Evolutionary conservation across 2,888 invertebrate species (phyloP).

Genomic region (Aphodius sticticus): DNA sequence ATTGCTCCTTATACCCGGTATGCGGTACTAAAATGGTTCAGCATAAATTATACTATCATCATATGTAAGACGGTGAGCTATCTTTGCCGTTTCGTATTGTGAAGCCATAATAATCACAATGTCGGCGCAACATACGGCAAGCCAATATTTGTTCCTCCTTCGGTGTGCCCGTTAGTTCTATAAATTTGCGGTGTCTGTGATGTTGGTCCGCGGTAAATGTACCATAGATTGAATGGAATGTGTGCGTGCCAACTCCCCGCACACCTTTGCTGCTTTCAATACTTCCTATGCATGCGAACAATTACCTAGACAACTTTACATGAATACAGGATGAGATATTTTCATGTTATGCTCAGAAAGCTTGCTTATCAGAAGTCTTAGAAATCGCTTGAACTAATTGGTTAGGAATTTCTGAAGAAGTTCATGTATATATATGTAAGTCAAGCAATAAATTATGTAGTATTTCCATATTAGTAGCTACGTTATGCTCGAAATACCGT

Average conservation of each 20-base stretch:
- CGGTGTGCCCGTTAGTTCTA: not conserved
- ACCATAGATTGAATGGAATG: not conserved
- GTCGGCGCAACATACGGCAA: not conserved
- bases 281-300: too few relatives aligned
- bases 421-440: too few relatives aligned
- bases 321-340: too few relatives aligned
- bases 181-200: conserved; percentile 4
- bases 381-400: too few relatives aligned
- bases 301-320: too few relatives aligned
- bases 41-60: not conserved
- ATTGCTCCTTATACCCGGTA: not conserved
- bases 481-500: too few relatives aligned
- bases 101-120: not conserved
- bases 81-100: not conserved
- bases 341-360: too few relatives aligned
- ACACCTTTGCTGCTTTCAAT: too few relatives aligned
- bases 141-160: conserved; percentile 4
- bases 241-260: not conserved
- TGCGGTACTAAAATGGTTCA: not conserved
- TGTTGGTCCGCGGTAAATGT: not conserved
- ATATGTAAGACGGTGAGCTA: not conserved
- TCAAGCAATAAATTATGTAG: too few relatives aligned
- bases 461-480: too few relatives aligned
- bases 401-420: too few relatives aligned
- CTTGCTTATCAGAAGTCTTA: too few relatives aligned